A percentile compares a stretch with the other conserved stretches of the same genome.
These are phyloP conservation scores for Leptinotarsa texana DNA, from an alignment of 1,140 invertebrate genomes.

Conservation along the genomic window DNA sequence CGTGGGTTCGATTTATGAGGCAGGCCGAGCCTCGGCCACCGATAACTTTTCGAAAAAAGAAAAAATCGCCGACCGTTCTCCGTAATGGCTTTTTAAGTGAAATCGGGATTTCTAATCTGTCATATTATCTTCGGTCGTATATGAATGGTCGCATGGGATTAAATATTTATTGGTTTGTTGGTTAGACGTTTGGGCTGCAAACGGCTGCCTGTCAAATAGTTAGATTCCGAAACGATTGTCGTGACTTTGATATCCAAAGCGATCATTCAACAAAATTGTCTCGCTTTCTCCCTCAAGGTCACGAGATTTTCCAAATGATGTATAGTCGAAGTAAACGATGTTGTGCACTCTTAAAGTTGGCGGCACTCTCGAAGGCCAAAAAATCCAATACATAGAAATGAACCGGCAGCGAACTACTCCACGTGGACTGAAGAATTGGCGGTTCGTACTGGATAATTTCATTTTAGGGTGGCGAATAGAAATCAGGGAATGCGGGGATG, in stretches of 20 bases:
- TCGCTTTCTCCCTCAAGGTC: too few relatives aligned
- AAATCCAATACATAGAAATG: too few relatives aligned
- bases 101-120: conserved; percentile 8
- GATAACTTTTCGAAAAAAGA: conserved; percentile 6
- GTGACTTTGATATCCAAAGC: background rate
- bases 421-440: too few relatives aligned
- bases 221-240: background rate
- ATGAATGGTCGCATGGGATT: background rate
- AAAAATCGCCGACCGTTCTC: background rate
- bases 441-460: too few relatives aligned
- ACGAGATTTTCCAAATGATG: too few relatives aligned
- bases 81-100: conserved; percentile 6
- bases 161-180: background rate
- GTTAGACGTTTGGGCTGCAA: background rate
- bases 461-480: too few relatives aligned
- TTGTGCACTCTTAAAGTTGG: too few relatives aligned
- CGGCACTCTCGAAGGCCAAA: too few relatives aligned
- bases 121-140: conserved; percentile 3
- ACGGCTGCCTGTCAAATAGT: background rate
- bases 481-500: too few relatives aligned
- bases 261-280: too few relatives aligned
- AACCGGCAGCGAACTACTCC: too few relatives aligned
- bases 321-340: too few relatives aligned
- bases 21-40: background rate
- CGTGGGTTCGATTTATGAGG: background rate